phyloP scores from a whole-genome alignment of 2,888 invertebrate genomes.

The Orthosia gracilis region DNA sequence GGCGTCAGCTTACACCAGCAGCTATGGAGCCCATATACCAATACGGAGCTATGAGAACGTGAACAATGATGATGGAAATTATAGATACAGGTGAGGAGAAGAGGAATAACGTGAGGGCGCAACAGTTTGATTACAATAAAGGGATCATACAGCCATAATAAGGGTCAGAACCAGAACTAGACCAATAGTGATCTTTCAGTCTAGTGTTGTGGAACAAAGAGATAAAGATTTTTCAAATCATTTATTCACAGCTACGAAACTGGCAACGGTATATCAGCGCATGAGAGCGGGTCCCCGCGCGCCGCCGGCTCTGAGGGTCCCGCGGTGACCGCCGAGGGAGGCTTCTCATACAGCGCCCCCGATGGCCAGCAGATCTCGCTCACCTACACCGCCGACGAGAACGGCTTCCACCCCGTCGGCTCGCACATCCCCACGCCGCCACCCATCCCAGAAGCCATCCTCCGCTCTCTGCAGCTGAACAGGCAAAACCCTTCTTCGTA shows the following conservation, averaged over 20 bases:
- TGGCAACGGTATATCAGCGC: constrained; percentile 91
- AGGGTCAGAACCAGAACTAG: no score
- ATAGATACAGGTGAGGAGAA: constrained; percentile 90
- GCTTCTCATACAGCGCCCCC: constrained; percentile 92
- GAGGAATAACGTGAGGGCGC: background rate
- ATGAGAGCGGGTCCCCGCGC: constrained; percentile 90
- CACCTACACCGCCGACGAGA: constrained; percentile 93
- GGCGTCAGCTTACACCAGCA: constrained; percentile 64
- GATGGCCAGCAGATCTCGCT: constrained; percentile 92
- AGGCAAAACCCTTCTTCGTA: constrained; percentile 80
- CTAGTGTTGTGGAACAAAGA: background rate
- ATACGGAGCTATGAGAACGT: constrained; percentile 91
- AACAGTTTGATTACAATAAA: background rate
- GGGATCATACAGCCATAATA: background rate
- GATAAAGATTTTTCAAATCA: background rate
- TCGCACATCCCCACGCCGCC: constrained; percentile 91
- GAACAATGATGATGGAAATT: constrained; percentile 92
- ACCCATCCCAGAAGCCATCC: constrained; percentile 90
- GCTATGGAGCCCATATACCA: constrained; percentile 86
- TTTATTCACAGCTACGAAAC: constrained; percentile 88
- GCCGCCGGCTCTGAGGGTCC: constrained; percentile 87
- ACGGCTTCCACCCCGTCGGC: constrained; percentile 92
- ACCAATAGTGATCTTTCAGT: background rate
- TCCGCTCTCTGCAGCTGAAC: constrained; percentile 85
- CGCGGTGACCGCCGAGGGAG: constrained; percentile 91